phyloP scores from a whole-genome alignment of 2,113 vertebrate genomes.

The Trematomus loennbergii region DNA sequence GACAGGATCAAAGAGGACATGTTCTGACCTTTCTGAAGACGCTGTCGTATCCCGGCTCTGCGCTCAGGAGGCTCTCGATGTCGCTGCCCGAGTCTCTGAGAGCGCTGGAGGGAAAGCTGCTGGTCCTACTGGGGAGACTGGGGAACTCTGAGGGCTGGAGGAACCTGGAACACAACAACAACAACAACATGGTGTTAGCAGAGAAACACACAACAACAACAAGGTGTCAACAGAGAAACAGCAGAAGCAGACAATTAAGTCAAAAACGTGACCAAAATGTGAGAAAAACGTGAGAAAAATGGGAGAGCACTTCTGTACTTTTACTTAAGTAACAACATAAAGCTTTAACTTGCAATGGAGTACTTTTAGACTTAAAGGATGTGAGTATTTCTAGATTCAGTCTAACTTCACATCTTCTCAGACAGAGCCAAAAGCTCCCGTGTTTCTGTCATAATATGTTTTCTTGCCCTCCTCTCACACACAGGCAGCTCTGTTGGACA shows the following conservation, averaged over 20 bases:
- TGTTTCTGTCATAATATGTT: constrained; percentile 28
- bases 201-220: constrained; percentile 41
- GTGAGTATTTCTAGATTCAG: too few species aligned
- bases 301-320: too few species aligned
- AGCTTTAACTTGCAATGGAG: too few species aligned
- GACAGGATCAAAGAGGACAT: neutral
- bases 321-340: too few species aligned
- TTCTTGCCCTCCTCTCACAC: constrained; percentile 14
- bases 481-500: constrained; percentile 49
- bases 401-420: neutral
- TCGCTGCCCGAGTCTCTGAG: constrained; percentile 81
- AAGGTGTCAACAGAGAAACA: neutral
- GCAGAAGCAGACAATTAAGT: too few species aligned
- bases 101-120: constrained; percentile 64
- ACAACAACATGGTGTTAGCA: neutral
- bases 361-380: too few species aligned
- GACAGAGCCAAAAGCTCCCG: neutral
- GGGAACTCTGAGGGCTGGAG: constrained; percentile 50
- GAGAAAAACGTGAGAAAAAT: too few species aligned
- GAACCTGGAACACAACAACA: constrained; percentile 71
- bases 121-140: constrained; percentile 63
- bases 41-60: constrained; percentile 75
- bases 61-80: constrained; percentile 75
- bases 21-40: constrained; percentile 79
- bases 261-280: too few species aligned